Conservation (phyloP, 2,888 invertebrate species). For the Octonoba sinensis region DNA sequence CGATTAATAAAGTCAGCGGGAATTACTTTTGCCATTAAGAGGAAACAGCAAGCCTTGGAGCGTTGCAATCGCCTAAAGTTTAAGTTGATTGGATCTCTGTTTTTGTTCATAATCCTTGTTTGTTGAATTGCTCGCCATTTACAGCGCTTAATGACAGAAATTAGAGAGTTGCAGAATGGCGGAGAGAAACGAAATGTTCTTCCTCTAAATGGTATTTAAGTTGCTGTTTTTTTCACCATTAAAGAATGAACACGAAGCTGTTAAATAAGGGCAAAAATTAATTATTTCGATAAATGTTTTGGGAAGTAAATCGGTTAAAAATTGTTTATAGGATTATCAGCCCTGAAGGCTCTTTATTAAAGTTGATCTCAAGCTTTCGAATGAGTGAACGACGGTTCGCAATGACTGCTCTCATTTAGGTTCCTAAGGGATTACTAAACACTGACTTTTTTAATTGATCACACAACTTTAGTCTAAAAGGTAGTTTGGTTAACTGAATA, state of each 20-base stretch:
- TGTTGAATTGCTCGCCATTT: conserved; percentile 37
- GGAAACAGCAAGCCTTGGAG: conserved; percentile 25
- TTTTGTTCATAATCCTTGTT: conserved; percentile 56
- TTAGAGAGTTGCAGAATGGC: conserved; percentile 48
- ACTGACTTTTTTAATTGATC: too few relatives aligned
- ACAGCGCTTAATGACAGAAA: conserved; percentile 40
- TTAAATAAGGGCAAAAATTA: conserved; percentile 37
- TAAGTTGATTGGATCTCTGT: conserved; percentile 57
- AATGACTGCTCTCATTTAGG: too few relatives aligned
- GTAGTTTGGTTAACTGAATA: too few relatives aligned
- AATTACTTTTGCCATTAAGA: conserved; percentile 51
- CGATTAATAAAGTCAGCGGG: conserved; percentile 54
- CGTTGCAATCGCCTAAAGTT: conserved; percentile 43
- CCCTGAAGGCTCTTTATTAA: too few relatives aligned
- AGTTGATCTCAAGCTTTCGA: background rate
- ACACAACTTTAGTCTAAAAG: too few relatives aligned
- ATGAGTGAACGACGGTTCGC: background rate
- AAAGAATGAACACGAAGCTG: conserved; percentile 18
- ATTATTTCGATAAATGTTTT: conserved; percentile 38
- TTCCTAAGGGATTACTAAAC: too few relatives aligned
- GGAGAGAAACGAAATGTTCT: conserved; percentile 11
- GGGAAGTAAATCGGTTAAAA: too few relatives aligned
- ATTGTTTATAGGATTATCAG: too few relatives aligned
- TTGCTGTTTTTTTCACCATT: conserved; percentile 22
- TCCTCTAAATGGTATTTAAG: conserved; percentile 41